phyloP scores from a whole-genome alignment of 2,797 vertebrate genomes.

The Premnoplex brunnescens region DNA sequence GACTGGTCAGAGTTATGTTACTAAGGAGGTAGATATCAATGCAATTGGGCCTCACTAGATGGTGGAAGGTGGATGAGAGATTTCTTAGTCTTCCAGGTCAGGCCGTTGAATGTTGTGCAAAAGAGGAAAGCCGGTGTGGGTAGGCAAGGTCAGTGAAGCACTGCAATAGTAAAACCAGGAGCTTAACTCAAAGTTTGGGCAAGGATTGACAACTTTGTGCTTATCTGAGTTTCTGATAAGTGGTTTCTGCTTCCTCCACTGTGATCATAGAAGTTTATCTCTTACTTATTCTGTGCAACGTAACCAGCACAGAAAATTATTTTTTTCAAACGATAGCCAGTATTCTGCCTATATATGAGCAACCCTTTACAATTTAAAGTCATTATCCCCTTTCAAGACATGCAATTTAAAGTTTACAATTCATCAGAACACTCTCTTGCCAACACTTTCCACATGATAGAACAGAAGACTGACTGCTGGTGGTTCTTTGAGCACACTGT shows the following conservation, averaged over 20 bases:
- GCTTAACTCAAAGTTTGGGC: neutral
- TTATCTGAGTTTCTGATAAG: neutral
- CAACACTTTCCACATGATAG: neutral
- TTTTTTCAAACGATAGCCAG: neutral
- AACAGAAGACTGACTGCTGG: neutral
- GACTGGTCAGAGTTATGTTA: neutral
- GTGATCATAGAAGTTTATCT: neutral
- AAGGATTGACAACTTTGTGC: neutral
- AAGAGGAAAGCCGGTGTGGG: neutral
- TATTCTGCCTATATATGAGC: neutral
- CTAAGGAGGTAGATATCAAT: neutral
- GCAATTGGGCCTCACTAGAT: neutral
- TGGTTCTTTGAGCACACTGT: neutral
- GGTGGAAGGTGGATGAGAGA: neutral
- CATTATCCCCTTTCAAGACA: neutral
- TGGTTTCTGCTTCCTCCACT: neutral
- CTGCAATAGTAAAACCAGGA: neutral
- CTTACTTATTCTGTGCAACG: neutral
- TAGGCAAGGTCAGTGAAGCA: neutral
- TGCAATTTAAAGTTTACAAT: neutral
- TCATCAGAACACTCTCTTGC: neutral
- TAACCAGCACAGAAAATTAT: neutral
- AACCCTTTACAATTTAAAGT: neutral
- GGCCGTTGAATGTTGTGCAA: neutral
- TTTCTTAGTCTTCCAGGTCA: neutral